Evolutionary conservation across 2,797 vertebrate species (phyloP).

Genomic region (Mus minutoides): DNA sequence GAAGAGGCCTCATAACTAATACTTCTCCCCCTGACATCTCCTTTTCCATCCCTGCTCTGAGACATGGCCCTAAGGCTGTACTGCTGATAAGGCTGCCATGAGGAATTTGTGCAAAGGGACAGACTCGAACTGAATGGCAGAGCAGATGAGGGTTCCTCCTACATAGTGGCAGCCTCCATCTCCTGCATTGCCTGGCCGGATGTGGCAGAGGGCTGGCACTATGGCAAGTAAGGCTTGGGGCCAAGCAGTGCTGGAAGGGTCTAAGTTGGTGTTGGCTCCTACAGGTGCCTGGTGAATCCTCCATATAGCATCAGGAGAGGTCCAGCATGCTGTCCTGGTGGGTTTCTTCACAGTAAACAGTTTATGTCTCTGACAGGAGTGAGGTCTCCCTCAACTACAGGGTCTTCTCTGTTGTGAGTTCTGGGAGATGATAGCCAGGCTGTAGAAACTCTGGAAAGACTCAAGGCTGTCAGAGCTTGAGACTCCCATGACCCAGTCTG

Average conservation of each 20-base stretch:
- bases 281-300: no score
- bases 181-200: rapidly evolving
- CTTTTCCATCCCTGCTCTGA: background rate
- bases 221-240: rapidly evolving
- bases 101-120: no score
- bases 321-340: rapidly evolving
- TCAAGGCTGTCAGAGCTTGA: background rate
- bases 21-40: background rate
- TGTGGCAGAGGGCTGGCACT: background rate
- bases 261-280: background rate
- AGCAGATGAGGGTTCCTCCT: rapidly evolving
- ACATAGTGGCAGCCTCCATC: background rate
- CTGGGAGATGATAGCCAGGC: background rate
- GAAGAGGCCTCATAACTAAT: background rate
- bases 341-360: background rate
- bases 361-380: background rate
- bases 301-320: background rate
- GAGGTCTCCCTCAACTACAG: background rate
- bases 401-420: background rate
- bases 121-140: rapidly evolving
- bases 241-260: background rate
- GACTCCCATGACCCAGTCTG: background rate
- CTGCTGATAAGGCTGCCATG: background rate
- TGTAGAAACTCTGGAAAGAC: background rate
- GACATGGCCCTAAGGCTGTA: background rate